A percentile compares a stretch with the other conserved stretches of the same genome.
phyloP scores from a whole-genome alignment of 2,113 vertebrate genomes.

The Dicrurus megarhynchus region DNA sequence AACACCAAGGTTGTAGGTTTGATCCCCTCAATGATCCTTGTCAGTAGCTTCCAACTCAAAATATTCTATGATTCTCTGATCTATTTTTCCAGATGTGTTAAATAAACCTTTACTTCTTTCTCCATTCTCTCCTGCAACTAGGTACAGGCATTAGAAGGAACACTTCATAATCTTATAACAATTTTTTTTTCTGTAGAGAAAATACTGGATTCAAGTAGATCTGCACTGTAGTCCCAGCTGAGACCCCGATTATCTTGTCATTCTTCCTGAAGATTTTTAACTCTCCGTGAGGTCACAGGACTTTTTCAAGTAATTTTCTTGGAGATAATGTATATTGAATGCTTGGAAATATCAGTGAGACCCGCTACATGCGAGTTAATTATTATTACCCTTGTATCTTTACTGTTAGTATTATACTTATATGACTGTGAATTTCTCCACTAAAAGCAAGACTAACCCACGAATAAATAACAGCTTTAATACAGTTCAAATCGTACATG shows the following conservation, averaged over 20 bases:
- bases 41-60: background rate
- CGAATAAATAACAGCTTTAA: background rate
- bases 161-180: background rate
- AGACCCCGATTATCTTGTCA: background rate
- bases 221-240: background rate
- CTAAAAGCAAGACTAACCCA: background rate
- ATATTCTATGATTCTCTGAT: background rate
- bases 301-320: background rate
- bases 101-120: background rate
- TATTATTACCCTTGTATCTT: background rate
- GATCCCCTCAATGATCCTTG: background rate
- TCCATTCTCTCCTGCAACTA: background rate
- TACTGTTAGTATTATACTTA: background rate
- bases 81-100: background rate
- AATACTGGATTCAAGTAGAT: background rate
- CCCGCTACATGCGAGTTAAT: background rate
- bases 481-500: background rate
- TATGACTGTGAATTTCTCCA: background rate
- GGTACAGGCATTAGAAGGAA: background rate
- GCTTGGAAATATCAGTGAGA: background rate
- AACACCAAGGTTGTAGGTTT: background rate
- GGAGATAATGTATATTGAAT: background rate
- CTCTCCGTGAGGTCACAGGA: fast-evolving
- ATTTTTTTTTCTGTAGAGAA: background rate
- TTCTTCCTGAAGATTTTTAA: background rate